These are phyloP conservation scores for Harpalus rubripes DNA, from an alignment of 2,888 invertebrate genomes.

Conservation along the genomic window DNA sequence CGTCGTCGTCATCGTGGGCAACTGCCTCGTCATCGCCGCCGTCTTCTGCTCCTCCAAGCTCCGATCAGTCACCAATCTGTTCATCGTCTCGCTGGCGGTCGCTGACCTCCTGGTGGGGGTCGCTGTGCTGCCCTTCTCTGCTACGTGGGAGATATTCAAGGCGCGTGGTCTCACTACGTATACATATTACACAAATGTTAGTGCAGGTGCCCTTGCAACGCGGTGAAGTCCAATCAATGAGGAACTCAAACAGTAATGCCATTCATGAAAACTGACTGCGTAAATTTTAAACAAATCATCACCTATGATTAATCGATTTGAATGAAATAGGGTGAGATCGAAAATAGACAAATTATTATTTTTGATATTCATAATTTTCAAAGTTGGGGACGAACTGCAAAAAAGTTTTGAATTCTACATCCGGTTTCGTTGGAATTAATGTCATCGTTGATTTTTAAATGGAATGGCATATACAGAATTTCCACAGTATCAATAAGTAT, in stretches of 20 bases:
- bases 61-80: slow-evolving; percentile 96
- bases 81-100: slow-evolving; percentile 97
- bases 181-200: background rate
- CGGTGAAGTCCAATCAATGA: background rate
- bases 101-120: slow-evolving; percentile 97
- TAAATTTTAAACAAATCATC: no score
- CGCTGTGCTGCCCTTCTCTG: slow-evolving; percentile 96
- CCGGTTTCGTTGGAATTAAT: no score
- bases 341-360: no score
- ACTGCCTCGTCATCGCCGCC: slow-evolving; percentile 95
- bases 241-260: background rate
- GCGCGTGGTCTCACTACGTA: slow-evolving; percentile 72
- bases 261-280: background rate
- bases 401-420: no score
- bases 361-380: no score
- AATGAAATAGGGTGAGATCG: no score
- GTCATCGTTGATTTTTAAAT: no score
- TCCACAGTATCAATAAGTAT: no score
- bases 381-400: no score
- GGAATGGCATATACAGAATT: no score
- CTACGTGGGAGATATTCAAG: slow-evolving; percentile 95
- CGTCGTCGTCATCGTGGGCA: slow-evolving; percentile 93
- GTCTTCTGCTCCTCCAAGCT: slow-evolving; percentile 95
- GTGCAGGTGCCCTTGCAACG: background rate
- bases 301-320: no score